phyloP scores from a whole-genome alignment of 2,888 invertebrate species.

The Heteromyza rotundicornis region DNA sequence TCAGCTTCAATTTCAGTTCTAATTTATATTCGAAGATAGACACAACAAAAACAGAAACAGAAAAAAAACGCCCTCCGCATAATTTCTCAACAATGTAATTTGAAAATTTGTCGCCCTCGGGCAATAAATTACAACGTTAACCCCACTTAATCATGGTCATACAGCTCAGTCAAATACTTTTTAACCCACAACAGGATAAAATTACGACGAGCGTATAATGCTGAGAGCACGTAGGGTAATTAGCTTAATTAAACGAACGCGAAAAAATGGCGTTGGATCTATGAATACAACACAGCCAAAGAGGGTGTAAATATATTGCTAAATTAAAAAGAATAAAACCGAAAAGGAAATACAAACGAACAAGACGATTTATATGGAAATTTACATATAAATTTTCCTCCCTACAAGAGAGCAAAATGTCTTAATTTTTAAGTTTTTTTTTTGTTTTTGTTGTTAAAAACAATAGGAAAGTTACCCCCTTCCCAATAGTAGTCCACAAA shows the following conservation, averaged over 20 bases:
- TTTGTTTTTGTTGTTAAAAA: too few relatives aligned
- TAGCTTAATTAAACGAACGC: constrained; percentile 56
- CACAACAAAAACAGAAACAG: too few relatives aligned
- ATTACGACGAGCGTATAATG: not conserved
- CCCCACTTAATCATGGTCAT: constrained; percentile 21
- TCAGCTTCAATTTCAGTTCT: too few relatives aligned
- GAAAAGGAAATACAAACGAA: not conserved
- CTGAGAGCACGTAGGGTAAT: constrained; percentile 51
- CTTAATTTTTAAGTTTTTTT: not conserved
- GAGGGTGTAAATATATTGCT: constrained; percentile 1
- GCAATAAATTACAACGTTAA: constrained; percentile 42
- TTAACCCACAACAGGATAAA: constrained; percentile 23
- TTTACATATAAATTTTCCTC: not conserved
- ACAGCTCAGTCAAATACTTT: constrained; percentile 7
- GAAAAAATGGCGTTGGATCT: constrained; percentile 26
- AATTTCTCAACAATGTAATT: too few relatives aligned
- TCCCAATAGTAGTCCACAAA: not conserved
- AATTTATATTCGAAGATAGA: too few relatives aligned
- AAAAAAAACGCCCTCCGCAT: too few relatives aligned
- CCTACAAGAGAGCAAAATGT: not conserved
- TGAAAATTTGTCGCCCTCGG: too few relatives aligned
- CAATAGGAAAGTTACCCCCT: too few relatives aligned
- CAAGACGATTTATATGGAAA: not conserved
- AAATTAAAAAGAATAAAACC: not conserved
- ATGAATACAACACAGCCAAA: not conserved